Base-by-base conservation (phyloP, 2,888 invertebrate species). In the Diarsia rubi region DNA sequence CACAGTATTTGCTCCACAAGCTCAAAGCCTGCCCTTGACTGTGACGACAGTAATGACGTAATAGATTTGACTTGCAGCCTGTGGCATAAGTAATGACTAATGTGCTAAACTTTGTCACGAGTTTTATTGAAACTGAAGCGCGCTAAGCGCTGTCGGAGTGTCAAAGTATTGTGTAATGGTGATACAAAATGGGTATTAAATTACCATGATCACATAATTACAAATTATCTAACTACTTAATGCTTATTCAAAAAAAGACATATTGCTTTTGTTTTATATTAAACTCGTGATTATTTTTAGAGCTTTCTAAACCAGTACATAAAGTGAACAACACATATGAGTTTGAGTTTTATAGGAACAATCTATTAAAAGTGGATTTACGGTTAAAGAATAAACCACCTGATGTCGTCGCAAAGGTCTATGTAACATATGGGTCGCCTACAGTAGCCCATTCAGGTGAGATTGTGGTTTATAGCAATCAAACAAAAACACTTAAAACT, bases 381-480 rank as follows among this genome's bases (percentile, higher is more conserved):
- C 1, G 1, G 3, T 9, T 71, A 14, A 52, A 44, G 27, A 74
- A 27, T 44, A 71, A 42, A 42, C 8, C n/a, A 0, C n/a, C 27
- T 3, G 12, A 42, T 27, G 3, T 19, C 27, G 5, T 0, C 12
- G 49, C 27, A 19, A 5, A 1, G 2, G 0, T 69, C 1, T 72
- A 21, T 16, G 0, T 37, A 31, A 24, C 24, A 45, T 16, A 0
- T 19, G 6, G 1, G 11, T 0, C 0, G 1, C 1, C 2, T 14
- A 6, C 14, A 69, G 11, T 0, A 0, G 0, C 3, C 3, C 0
- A 4, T 12, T 0, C 0, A 4, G 72, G 69, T 69, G 6, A 69
- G 69, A 24, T 45, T 21, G 14, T 68, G n/a, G 3, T 44, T 9
- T 19, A 9, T 31, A 27, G 19, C 9, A 67, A 24, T 64, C 8